Base-by-base conservation (phyloP, 2,113 vertebrate genomes). In the Plestiodon gilberti region DNA sequence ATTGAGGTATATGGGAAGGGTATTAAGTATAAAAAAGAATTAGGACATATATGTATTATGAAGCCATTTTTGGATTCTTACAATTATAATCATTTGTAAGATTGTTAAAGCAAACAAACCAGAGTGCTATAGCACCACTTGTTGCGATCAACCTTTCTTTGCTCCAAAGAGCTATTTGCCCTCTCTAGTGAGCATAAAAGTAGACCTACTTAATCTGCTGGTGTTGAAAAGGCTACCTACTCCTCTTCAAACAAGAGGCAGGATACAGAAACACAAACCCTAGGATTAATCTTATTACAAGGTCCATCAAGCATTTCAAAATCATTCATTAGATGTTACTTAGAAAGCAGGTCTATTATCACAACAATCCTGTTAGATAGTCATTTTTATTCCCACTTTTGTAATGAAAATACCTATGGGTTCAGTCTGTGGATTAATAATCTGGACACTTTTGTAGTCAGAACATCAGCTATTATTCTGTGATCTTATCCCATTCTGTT, bases 1-100 rank as follows among this genome's bases (percentile, higher is more conserved):
- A 92, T 95, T 94, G 93, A 77, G 78, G 91, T 87, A 87, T 78
- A 94, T 91, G 88, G 0, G 90, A 75, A 93, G 81, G 9, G 35
- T 70, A 69, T 0, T 74, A 94, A 92, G 90, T 71, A 88, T 0
- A 84, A 93, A 81, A 92, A 89, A 93, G 59, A 81, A 86, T 93
- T 89, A 96, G 91, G 87, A 92, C 84, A 90, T 78, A 86, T 20
- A 33, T 35, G 55, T 74, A 89, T 91, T 22, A 78, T 30, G 77
- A 40, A 65, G 10, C 35, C 23, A 73, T 20, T 67, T 77, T 85
- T 0, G 0, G 6, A 78, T 0, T 7, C 70, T 6, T 61, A 28
- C 14, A 43, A 20, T 77, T 57, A 6, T 52, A 6, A 15, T 10
- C 7, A 61, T 0, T 1, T 1, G 48, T 40, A 17, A 4, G 15